These are phyloP conservation scores for Catalaphyllia jardinei DNA, from an alignment of 64 coral and sea anemone species.

Conservation along the genomic window DNA sequence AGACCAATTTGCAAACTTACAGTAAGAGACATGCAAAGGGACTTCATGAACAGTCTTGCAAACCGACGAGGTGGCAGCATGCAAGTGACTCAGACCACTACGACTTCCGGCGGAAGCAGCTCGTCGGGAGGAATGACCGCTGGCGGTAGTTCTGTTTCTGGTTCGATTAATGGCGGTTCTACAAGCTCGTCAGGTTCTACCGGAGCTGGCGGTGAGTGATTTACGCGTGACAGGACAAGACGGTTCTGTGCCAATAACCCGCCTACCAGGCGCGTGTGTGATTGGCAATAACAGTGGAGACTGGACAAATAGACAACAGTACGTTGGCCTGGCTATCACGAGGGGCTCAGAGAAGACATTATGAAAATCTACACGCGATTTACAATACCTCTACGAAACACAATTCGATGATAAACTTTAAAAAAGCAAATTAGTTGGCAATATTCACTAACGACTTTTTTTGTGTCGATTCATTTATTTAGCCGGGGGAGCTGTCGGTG, in stretches of 20 bases:
- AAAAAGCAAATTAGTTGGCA: too few relatives aligned
- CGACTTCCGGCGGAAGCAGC: neutral
- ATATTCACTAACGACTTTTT: neutral
- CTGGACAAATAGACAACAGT: neutral
- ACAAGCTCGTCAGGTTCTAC: neutral
- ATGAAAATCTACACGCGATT: neutral
- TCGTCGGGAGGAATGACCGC: neutral
- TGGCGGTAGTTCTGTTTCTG: neutral
- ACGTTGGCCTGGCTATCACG: neutral
- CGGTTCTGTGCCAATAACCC: neutral
- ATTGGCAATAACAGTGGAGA: neutral
- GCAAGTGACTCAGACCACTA: neutral
- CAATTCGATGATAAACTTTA: too few relatives aligned
- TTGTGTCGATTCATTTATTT: neutral
- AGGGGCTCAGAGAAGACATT: neutral
- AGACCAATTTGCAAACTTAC: neutral
- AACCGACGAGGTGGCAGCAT: neutral
- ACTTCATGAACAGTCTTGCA: constrained; percentile 17
- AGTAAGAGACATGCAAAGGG: constrained; percentile 6
- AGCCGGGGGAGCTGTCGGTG: constrained; percentile 22
- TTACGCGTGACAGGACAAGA: neutral
- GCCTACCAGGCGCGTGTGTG: neutral
- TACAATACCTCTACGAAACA: too few relatives aligned
- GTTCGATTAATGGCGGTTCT: neutral
- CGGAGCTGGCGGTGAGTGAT: constrained; percentile 7